Evolutionary conservation across 2,797 vertebrate species (phyloP), one percentile per base, ranked within the genome.

Genomic region (Chelmon rostratus): DNA sequence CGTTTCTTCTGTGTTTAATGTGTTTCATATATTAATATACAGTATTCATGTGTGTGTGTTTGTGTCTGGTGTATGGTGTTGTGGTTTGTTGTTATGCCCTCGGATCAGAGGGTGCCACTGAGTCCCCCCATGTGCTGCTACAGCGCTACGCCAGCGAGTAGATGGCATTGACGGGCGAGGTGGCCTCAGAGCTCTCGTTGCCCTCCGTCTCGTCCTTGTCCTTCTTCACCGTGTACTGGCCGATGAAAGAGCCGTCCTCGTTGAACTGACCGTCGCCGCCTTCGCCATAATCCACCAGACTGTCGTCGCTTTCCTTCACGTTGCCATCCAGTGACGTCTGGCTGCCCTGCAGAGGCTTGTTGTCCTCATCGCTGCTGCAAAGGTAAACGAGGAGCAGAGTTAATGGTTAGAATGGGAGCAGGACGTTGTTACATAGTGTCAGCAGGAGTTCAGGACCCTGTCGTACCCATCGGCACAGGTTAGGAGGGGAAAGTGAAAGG

Each of bases 181-280:
- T 99, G 92, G 98, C 98, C 93, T 99, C 98, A 0, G 98, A 99
- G 94, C 98, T 99, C 90, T 99, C 98, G 0, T 99, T 99, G 90
- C 98, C 98, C 91, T 99, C 98, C 0, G 98, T 99, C 89, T 99
- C 98, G 8, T 99, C 98, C 87, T 99, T 99, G 96, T 99, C 98
- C 93, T 99, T 99, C 94, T 97, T 99, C 85, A 99, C 98, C 0
- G 98, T 99, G 95, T 99, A 99, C 93, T 99, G 98, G 86, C 98
- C 98, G 5, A 99, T 99, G 88, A 99, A 99, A 42, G 98, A 99
- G 65, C 98, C 98, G 0, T 99, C 98, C 86, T 99, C 98, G 0
- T 99, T 99, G 89, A 99, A 99, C 93, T 99, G 98, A 5, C 98
- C 98, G 1, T 99, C 97, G 0, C 98, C 98, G 0, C 98, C 98